Evolutionary conservation across 2,113 vertebrate species (phyloP).

Genomic region (Myiagra hebetior): DNA sequence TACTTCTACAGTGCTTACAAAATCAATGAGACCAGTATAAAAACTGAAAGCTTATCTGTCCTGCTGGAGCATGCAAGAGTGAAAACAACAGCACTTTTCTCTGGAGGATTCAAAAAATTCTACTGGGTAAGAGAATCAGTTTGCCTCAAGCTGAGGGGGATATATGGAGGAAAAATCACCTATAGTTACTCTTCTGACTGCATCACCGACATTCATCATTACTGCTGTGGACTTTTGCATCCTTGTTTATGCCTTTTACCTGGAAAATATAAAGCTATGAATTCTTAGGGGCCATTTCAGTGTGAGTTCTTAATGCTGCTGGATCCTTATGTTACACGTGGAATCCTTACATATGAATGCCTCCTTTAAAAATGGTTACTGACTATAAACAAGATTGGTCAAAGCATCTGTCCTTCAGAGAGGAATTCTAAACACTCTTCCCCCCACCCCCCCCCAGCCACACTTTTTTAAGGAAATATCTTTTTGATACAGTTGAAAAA

Average conservation of each 20-base stretch:
- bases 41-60: not conserved
- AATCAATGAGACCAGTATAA: not conserved
- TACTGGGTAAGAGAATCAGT: not conserved
- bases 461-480: not conserved
- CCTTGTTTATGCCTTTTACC: not conserved
- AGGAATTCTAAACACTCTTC: not conserved
- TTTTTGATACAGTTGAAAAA: not conserved
- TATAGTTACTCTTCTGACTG: not conserved
- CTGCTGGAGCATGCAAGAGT: not conserved
- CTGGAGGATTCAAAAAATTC: not conserved
- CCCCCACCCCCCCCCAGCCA: rapidly evolving
- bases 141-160: not conserved
- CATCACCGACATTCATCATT: not conserved
- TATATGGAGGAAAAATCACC: not conserved
- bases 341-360: not conserved
- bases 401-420: not conserved
- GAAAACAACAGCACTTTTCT: not conserved
- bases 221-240: not conserved
- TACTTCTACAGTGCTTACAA: not conserved
- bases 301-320: not conserved
- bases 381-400: not conserved
- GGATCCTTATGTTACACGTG: not conserved
- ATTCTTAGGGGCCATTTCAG: not conserved
- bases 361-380: not conserved
- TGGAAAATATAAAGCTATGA: not conserved